A percentile compares a stretch with the other conserved stretches of the same genome.
These are phyloP conservation scores for Bombus picipes DNA, from an alignment of 1,140 invertebrate genomes.

Conservation along the genomic window DNA sequence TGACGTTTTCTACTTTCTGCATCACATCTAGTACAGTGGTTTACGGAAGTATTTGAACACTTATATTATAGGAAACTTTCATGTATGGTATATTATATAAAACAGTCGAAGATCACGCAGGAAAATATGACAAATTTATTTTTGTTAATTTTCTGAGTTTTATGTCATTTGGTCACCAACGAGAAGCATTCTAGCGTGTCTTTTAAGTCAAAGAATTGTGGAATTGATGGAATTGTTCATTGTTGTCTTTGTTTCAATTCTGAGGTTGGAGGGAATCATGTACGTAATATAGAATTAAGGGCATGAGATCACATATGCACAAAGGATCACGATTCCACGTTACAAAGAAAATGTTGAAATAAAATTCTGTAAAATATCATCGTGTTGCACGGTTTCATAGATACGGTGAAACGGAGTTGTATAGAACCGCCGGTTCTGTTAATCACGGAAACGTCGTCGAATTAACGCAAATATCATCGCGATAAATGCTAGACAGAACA, in stretches of 20 bases:
- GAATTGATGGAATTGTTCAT: too few species aligned
- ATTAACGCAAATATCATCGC: conserved; percentile 25
- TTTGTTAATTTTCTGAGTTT: too few species aligned
- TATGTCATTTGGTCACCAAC: too few species aligned
- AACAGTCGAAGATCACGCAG: too few species aligned
- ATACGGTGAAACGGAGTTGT: background rate
- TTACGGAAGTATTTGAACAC: background rate
- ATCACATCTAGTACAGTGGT: background rate
- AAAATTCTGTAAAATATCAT: background rate
- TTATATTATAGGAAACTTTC: background rate
- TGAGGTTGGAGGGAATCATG: background rate
- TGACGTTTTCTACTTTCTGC: background rate
- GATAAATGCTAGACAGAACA: conserved; percentile 29
- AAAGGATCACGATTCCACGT: background rate
- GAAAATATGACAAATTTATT: too few species aligned
- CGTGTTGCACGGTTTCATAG: background rate
- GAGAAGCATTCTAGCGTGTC: too few species aligned
- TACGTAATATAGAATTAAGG: too few species aligned
- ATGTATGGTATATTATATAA: background rate
- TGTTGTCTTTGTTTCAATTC: background rate
- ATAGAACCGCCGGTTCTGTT: background rate
- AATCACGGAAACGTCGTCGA: conserved; percentile 15
- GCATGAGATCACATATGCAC: background rate
- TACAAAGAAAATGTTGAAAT: background rate
- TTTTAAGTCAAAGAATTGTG: too few species aligned